A percentile compares a stretch with the other conserved stretches of the same genome.
These are phyloP conservation scores for Aldabrachelys gigantea DNA, from an alignment of 2,113 vertebrate species.

Conservation along the genomic window DNA sequence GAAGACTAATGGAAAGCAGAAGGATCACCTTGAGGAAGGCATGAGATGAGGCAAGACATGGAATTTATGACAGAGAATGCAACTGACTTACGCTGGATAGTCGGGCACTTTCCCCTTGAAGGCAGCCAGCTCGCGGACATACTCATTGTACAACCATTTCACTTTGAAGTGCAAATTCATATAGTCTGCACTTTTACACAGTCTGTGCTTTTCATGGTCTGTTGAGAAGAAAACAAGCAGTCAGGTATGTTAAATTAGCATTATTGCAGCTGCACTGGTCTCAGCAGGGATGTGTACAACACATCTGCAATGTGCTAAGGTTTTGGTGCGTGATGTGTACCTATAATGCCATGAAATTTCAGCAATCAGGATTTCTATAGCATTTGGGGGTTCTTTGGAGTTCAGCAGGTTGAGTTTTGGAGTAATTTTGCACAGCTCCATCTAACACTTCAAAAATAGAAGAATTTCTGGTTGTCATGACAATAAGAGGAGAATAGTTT, in stretches of 20 bases:
- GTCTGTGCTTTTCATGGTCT: conserved; percentile 95
- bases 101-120: conserved; percentile 89
- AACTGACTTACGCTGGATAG: conserved; percentile 90
- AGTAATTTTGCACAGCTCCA: background rate
- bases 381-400: background rate
- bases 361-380: background rate
- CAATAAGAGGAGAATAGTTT: conserved; percentile 7
- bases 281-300: background rate
- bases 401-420: accelerated
- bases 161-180: conserved; percentile 99
- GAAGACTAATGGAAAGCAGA: background rate
- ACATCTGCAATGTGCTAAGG: background rate
- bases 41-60: background rate
- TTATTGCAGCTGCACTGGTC: background rate
- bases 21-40: background rate
- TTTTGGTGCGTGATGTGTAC: background rate
- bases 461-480: conserved; percentile 12
- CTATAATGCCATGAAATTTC: background rate
- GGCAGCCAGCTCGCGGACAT: conserved; percentile 89
- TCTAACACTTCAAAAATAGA: background rate
- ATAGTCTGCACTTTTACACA: conserved; percentile 98
- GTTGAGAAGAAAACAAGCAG: conserved; percentile 1
- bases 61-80: background rate
- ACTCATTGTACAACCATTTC: conserved; percentile 98
- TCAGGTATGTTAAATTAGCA: conserved; percentile 4